phyloP scores from a whole-genome alignment of 2,113 vertebrate genomes.

The Emydura subglobosa region DNA sequence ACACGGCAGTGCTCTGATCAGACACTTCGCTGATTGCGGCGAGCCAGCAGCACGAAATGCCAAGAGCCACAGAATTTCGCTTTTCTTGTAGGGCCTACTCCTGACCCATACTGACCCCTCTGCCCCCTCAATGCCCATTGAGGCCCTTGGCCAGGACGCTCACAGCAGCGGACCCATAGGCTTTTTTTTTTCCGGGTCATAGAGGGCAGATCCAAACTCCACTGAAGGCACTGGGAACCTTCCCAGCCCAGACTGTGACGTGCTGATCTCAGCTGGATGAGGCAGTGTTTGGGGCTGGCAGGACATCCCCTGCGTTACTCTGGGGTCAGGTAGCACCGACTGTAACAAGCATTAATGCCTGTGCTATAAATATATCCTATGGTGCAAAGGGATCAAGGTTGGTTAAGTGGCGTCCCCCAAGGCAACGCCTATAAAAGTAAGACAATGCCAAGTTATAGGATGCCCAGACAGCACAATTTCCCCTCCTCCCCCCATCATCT shows the following conservation, averaged over 20 bases:
- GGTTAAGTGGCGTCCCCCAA: too few relatives aligned
- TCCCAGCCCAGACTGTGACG: too few relatives aligned
- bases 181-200: neutral
- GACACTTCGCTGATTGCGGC: too few relatives aligned
- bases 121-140: neutral
- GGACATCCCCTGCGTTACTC: neutral
- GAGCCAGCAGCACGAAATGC: neutral
- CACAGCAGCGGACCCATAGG: neutral
- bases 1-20: neutral
- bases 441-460: neutral
- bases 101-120: neutral
- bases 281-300: neutral
- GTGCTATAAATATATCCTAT: neutral
- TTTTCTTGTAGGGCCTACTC: too few relatives aligned
- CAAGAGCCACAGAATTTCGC: neutral
- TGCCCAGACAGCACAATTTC: too few relatives aligned
- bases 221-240: too few relatives aligned
- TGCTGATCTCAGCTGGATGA: neutral
- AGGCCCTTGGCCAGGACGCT: neutral
- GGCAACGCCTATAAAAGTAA: neutral
- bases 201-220: neutral
- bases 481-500: too few relatives aligned
- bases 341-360: too few relatives aligned
- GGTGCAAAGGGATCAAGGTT: neutral
- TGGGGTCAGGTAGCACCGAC: too few relatives aligned